Percentiles rank a stretch among this genome's conserved stretches.
phyloP scores from a whole-genome alignment of 2,797 vertebrate genomes.

The Thalassophryne amazonica region DNA sequence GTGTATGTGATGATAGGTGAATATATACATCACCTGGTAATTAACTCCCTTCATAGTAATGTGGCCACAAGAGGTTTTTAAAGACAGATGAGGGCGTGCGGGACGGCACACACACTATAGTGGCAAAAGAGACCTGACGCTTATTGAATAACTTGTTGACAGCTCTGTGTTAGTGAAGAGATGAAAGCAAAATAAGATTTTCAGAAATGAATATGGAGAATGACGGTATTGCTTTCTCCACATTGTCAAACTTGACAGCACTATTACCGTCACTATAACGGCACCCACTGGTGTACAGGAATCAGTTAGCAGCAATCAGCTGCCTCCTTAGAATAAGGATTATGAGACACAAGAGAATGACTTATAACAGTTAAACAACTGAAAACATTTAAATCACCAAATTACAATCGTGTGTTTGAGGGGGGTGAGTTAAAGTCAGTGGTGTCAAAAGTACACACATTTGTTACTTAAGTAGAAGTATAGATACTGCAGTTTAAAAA shows the following conservation, averaged over 20 bases:
- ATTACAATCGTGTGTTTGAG: neutral
- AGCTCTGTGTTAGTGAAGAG: slow-evolving; percentile 61
- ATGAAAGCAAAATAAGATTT: slow-evolving; percentile 74
- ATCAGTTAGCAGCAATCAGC: slow-evolving; percentile 45
- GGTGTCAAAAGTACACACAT: too few relatives aligned
- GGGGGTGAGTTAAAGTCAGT: neutral
- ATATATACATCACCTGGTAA: neutral
- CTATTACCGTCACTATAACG: slow-evolving; percentile 57
- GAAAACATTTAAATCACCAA: neutral
- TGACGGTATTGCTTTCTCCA: slow-evolving; percentile 67
- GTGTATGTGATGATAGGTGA: neutral
- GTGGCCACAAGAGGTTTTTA: slow-evolving; percentile 17
- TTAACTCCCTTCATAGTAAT: slow-evolving; percentile 23
- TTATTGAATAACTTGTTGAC: slow-evolving; percentile 70
- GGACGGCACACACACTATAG: neutral
- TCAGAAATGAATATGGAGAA: slow-evolving; percentile 69
- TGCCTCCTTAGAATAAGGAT: slow-evolving; percentile 51
- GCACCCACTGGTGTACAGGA: slow-evolving; percentile 44
- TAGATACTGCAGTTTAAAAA: too few relatives aligned
- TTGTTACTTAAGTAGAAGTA: too few relatives aligned
- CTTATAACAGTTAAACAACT: neutral
- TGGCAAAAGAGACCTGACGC: slow-evolving; percentile 43
- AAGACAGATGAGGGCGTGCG: slow-evolving; percentile 4
- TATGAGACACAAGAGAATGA: slow-evolving; percentile 17
- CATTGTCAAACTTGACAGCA: slow-evolving; percentile 70